Conservation (phyloP, 1,140 invertebrate species). For the Gyrodactylus salaris region DNA sequence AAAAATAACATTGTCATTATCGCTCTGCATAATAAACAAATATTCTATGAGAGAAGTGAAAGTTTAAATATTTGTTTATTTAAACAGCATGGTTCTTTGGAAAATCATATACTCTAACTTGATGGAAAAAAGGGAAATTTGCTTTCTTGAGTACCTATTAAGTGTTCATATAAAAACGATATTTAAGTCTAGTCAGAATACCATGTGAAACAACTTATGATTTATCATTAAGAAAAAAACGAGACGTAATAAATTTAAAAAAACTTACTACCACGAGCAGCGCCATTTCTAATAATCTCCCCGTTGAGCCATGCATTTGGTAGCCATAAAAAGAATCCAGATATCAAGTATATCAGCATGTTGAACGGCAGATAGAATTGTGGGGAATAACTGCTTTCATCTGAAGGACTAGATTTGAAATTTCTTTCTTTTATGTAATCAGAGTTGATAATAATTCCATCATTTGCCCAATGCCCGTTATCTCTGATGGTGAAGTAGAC, state of each 20-base stretch:
- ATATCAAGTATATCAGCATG: background rate
- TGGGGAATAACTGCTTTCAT: background rate
- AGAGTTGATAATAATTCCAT: background rate
- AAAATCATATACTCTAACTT: too few relatives aligned
- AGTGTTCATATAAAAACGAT: too few relatives aligned
- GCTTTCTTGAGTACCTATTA: too few relatives aligned
- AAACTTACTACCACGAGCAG: background rate
- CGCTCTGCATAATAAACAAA: too few relatives aligned
- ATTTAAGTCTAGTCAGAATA: too few relatives aligned
- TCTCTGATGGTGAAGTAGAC: background rate
- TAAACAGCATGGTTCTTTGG: too few relatives aligned
- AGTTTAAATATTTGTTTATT: too few relatives aligned
- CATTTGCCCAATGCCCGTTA: background rate
- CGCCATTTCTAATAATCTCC: background rate
- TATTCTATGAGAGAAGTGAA: too few relatives aligned
- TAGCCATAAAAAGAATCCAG: background rate
- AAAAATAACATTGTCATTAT: too few relatives aligned
- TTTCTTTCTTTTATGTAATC: background rate
- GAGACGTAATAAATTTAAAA: background rate
- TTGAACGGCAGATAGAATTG: background rate
- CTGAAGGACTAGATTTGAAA: too few relatives aligned
- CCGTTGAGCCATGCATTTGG: background rate
- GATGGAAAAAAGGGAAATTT: too few relatives aligned
- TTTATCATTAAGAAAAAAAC: background rate
- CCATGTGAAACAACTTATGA: too few relatives aligned